Percentiles rank a stretch among this genome's conserved stretches.
phyloP scores from a whole-genome alignment of 2,113 vertebrate species.

The Clarias gariepinus region DNA sequence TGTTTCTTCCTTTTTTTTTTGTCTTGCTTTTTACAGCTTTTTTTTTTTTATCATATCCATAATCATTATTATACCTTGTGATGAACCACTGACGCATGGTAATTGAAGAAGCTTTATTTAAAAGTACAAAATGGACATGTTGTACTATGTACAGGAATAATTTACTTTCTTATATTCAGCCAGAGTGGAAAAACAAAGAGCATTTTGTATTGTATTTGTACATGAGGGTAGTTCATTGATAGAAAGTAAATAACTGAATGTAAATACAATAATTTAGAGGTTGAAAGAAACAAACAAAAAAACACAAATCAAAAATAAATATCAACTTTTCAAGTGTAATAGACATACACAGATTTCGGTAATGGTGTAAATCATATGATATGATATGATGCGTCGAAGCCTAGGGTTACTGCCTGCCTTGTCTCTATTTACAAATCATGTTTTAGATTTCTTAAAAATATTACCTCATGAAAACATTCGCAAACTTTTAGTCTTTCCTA shows the following conservation, averaged over 20 bases:
- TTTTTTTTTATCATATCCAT: not conserved
- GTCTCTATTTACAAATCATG: slow-evolving; percentile 50
- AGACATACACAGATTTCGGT: slow-evolving; percentile 62
- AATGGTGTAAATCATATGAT: slow-evolving; percentile 57
- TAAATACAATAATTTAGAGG: slow-evolving; percentile 92
- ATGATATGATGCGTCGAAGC: slow-evolving; percentile 53
- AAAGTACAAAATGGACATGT: slow-evolving; percentile 87
- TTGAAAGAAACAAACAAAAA: slow-evolving; percentile 80
- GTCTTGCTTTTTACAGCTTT: not conserved
- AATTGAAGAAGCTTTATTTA: slow-evolving; percentile 84
- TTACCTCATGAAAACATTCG: slow-evolving; percentile 41
- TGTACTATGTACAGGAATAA: slow-evolving; percentile 85
- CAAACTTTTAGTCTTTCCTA: slow-evolving; percentile 45
- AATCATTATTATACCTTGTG: not conserved
- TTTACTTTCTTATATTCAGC: slow-evolving; percentile 76
- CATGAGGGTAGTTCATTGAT: slow-evolving; percentile 78
- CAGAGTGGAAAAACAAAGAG: slow-evolving; percentile 64
- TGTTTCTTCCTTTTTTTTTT: too few relatives aligned
- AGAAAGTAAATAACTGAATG: slow-evolving; percentile 75
- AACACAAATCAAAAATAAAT: slow-evolving; percentile 87
- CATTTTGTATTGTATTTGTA: slow-evolving; percentile 66
- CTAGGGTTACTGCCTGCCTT: slow-evolving; percentile 59
- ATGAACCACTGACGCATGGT: not conserved
- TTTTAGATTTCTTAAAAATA: slow-evolving; percentile 6
- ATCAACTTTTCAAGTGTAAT: slow-evolving; percentile 79